Evolutionary conservation across 2,888 invertebrate genomes (phyloP).

Genomic region (Andrena fulva): DNA sequence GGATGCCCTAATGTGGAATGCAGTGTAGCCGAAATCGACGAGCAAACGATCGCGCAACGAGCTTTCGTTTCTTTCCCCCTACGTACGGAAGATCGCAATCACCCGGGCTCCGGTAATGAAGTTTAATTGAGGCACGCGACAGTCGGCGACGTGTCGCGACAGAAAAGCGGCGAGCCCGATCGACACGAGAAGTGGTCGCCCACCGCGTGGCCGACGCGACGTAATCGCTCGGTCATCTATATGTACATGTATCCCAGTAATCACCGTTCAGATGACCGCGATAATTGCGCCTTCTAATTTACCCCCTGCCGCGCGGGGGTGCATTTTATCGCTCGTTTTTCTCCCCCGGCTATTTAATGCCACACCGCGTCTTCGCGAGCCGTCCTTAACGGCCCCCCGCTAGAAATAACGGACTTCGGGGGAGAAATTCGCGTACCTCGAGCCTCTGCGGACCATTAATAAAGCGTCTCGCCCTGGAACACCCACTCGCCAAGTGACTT

Average conservation of each 20-base stretch:
- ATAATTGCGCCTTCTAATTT: constrained; percentile 57
- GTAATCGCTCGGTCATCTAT: constrained; percentile 9
- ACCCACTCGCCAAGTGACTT: constrained; percentile 51
- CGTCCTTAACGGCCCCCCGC: constrained; percentile 12
- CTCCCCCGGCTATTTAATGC: background rate
- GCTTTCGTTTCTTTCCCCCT: constrained; percentile 11
- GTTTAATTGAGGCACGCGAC: constrained; percentile 38
- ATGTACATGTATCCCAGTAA: constrained; percentile 14
- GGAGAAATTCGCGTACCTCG: constrained; percentile 65
- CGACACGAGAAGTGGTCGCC: constrained; percentile 23
- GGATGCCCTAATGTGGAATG: no score
- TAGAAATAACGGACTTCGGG: constrained; percentile 63
- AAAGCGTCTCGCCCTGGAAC: constrained; percentile 55
- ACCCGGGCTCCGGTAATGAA: constrained; percentile 23
- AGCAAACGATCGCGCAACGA: background rate
- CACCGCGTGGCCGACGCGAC: background rate
- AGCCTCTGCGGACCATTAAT: constrained; percentile 67
- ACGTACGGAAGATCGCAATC: background rate
- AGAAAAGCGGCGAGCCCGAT: constrained; percentile 19
- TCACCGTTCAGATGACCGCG: constrained; percentile 44
- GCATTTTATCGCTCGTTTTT: constrained; percentile 12
- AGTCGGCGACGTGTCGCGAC: constrained; percentile 22
- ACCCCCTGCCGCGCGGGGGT: constrained; percentile 12
- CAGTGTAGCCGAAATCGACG: background rate
- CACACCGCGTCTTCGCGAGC: constrained; percentile 15